Conservation (phyloP, 2,113 vertebrate genomes). For the Pardalotus punctatus region DNA sequence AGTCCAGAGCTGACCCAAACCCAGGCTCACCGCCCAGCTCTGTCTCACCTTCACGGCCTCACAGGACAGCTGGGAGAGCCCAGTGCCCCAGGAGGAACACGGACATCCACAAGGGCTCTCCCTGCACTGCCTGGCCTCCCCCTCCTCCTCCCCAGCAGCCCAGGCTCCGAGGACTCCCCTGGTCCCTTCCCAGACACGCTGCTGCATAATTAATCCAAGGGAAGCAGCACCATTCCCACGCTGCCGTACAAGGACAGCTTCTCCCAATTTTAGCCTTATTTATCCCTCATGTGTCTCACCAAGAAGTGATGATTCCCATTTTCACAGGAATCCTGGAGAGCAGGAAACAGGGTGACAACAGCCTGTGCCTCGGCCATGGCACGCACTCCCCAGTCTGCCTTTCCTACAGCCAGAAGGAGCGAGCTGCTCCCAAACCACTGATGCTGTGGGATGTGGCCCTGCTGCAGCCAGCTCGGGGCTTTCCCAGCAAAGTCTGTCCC, state of each 20-base stretch:
- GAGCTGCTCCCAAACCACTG: background rate
- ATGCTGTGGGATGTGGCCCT: rapidly evolving
- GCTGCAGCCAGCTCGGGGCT: background rate
- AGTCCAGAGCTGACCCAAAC: background rate
- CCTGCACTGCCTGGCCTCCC: background rate
- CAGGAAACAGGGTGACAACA: background rate
- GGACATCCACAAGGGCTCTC: too few relatives aligned
- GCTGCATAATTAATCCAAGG: background rate
- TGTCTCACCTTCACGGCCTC: background rate
- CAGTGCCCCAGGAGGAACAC: rapidly evolving
- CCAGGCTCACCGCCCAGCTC: rapidly evolving
- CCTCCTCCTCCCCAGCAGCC: background rate
- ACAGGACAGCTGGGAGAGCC: background rate
- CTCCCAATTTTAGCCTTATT: background rate
- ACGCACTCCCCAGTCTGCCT: rapidly evolving
- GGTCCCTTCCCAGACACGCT: background rate
- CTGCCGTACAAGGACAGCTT: background rate
- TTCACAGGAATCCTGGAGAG: background rate
- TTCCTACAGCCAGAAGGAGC: rapidly evolving
- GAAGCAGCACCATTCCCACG: rapidly evolving
- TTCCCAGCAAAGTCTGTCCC: background rate
- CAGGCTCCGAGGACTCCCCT: background rate
- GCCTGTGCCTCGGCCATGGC: background rate
- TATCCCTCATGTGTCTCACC: background rate
- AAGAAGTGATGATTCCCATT: background rate